phyloP scores from a whole-genome alignment of 1,140 invertebrate genomes.

The Pseudomyrmex dendroicus region DNA sequence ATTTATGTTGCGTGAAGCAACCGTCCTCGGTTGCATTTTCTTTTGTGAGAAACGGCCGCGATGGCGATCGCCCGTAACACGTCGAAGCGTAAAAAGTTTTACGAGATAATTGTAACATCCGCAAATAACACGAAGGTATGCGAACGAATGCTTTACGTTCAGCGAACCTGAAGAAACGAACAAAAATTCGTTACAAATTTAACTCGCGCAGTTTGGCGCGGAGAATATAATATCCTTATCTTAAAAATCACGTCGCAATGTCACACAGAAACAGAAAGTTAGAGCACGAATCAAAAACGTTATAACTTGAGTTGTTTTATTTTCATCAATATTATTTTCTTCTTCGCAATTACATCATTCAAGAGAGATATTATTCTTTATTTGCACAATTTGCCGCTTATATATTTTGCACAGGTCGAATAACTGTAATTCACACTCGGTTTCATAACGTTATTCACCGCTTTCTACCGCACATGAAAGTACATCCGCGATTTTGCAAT shows the following conservation, averaged over 20 bases:
- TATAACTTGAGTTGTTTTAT: not conserved
- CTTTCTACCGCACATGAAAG: slow-evolving; percentile 12
- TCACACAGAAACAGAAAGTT: not conserved
- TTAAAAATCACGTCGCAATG: not conserved
- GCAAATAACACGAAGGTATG: slow-evolving; percentile 36
- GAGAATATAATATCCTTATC: slow-evolving; percentile 11
- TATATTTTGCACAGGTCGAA: not conserved
- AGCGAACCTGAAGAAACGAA: not conserved
- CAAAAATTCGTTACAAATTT: not conserved
- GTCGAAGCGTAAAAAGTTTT: slow-evolving; percentile 49
- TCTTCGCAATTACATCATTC: not conserved
- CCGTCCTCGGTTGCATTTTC: slow-evolving; percentile 19
- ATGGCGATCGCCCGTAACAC: slow-evolving; percentile 54
- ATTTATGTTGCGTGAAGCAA: slow-evolving; percentile 75
- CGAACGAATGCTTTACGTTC: not conserved
- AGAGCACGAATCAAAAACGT: not conserved
- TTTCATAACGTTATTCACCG: slow-evolving; percentile 1
- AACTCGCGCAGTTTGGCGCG: not conserved
- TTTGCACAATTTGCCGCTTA: not conserved
- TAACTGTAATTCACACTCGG: not conserved
- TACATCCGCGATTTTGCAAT: slow-evolving; percentile 15
- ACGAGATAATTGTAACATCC: slow-evolving; percentile 50
- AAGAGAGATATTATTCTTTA: not conserved
- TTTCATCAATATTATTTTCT: not conserved
- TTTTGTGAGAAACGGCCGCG: slow-evolving; percentile 40